phyloP scores from a whole-genome alignment of 2,113 vertebrate species.

The Oreotragus oreotragus region DNA sequence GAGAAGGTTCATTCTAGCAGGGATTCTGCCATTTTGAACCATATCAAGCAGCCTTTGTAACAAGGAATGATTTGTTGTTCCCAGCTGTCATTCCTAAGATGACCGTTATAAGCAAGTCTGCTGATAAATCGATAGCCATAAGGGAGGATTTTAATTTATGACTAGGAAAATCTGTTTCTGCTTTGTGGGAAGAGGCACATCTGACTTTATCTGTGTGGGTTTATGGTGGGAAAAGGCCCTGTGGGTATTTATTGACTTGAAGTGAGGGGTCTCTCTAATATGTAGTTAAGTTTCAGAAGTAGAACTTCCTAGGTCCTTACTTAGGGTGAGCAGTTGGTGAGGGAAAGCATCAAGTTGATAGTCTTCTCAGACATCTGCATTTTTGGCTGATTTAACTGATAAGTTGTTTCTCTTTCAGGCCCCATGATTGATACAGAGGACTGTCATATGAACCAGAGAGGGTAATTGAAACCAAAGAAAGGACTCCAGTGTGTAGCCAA shows the following conservation, averaged over 20 bases:
- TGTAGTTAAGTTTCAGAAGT: not conserved
- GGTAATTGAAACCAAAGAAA: not conserved
- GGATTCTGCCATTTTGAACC: not conserved
- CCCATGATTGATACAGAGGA: not conserved
- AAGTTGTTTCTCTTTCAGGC: not conserved
- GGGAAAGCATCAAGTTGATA: not conserved
- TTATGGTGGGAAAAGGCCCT: not conserved
- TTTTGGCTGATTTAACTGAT: not conserved
- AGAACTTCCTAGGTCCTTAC: not conserved
- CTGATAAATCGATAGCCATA: not conserved
- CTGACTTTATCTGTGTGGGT: not conserved
- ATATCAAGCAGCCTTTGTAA: not conserved
- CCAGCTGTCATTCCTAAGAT: not conserved
- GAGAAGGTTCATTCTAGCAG: not conserved
- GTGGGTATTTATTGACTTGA: not conserved
- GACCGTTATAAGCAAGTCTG: not conserved
- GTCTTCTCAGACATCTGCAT: slow-evolving; percentile 20
- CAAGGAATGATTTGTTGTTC: not conserved
- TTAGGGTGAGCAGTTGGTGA: not conserved
- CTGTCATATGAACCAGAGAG: not conserved
- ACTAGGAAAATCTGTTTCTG: not conserved
- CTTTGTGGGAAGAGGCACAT: not conserved
- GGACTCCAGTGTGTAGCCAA: not conserved
- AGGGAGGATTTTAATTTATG: not conserved
- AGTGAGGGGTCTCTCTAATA: not conserved